These are phyloP conservation scores for Neopipo cinnamomea DNA, from an alignment of 2,113 vertebrate genomes.

Conservation along the genomic window DNA sequence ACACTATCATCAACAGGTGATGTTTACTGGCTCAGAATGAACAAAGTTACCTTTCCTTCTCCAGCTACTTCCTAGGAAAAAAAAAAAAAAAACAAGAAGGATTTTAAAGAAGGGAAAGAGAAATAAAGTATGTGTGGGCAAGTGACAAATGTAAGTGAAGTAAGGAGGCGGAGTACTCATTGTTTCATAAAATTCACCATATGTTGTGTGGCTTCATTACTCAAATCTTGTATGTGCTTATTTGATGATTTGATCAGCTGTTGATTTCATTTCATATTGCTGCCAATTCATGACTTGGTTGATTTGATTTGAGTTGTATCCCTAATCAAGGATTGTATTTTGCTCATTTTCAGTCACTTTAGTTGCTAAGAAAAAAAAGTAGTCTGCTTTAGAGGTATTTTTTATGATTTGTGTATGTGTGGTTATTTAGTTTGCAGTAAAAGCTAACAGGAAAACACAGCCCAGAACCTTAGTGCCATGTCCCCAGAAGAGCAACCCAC, in stretches of 20 bases:
- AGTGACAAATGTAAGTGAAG: neutral
- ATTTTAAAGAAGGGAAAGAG: neutral
- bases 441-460: neutral
- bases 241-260: slow-evolving; percentile 13
- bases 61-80: neutral
- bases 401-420: neutral
- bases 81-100: neutral
- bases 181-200: slow-evolving; percentile 1
- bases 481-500: neutral
- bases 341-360: neutral
- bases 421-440: neutral
- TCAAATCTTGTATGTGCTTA: neutral
- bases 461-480: neutral
- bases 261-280: neutral
- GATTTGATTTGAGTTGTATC: neutral
- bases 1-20: neutral
- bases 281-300: neutral
- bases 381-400: neutral
- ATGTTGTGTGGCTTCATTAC: neutral
- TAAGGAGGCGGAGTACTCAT: neutral
- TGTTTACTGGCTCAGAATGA: neutral
- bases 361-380: neutral
- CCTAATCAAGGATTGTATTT: neutral
- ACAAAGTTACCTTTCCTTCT: neutral
- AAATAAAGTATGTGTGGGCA: neutral